These are phyloP conservation scores for Drosophila paulistorum DNA, from an alignment of 1,140 invertebrate genomes.

Conservation along the genomic window DNA sequence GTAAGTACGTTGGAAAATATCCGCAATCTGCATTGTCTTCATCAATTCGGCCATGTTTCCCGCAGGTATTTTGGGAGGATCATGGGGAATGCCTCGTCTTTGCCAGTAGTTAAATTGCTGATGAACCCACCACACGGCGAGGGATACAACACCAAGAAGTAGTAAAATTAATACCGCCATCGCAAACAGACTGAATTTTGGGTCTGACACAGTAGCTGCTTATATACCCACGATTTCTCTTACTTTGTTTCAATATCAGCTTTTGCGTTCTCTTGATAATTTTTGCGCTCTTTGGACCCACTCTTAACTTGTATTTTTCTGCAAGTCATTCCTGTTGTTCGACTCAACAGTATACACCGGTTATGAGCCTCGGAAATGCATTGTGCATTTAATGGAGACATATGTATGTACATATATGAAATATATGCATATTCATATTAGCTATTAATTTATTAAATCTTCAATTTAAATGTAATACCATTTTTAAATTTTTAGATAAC, in stretches of 20 bases:
- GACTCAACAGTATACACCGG: too few relatives aligned
- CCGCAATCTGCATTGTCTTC: slow-evolving; percentile 35
- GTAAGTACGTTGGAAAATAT: slow-evolving; percentile 25
- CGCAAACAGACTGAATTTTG: slow-evolving; percentile 8
- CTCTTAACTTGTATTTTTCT: too few relatives aligned
- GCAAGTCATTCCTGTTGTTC: too few relatives aligned
- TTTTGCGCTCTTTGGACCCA: too few relatives aligned
- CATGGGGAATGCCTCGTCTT: slow-evolving; percentile 77
- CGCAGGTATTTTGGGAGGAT: slow-evolving; percentile 61
- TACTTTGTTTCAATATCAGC: background rate
- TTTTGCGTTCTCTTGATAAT: background rate
- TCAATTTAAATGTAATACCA: too few relatives aligned
- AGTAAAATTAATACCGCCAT: slow-evolving; percentile 37
- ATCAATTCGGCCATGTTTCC: slow-evolving; percentile 62
- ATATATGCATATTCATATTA: too few relatives aligned
- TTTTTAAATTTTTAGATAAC: too few relatives aligned
- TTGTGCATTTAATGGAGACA: too few relatives aligned
- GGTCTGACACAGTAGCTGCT: background rate
- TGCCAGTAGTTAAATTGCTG: slow-evolving; percentile 72
- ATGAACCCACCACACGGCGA: slow-evolving; percentile 39
- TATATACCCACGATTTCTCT: slow-evolving; percentile 4
- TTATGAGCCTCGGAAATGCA: too few relatives aligned
- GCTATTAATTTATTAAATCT: too few relatives aligned
- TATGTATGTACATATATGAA: too few relatives aligned
- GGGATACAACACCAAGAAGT: slow-evolving; percentile 14